A percentile compares a stretch with the other conserved stretches of the same genome.
phyloP scores from a whole-genome alignment of 1,140 invertebrate genomes.

The Marisa cornuarietis region DNA sequence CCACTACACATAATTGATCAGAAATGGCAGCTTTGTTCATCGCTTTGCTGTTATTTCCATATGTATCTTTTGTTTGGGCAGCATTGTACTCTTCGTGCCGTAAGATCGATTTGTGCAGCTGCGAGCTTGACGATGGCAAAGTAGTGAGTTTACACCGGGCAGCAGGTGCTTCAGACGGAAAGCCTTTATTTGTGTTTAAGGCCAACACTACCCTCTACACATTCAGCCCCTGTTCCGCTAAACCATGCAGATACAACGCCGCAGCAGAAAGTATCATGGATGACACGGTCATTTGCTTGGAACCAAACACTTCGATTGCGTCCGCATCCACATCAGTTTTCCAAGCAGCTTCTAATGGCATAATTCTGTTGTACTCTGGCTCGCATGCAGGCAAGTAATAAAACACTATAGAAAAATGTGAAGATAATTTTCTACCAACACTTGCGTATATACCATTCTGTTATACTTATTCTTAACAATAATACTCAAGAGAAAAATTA shows the following conservation, averaged over 20 bases:
- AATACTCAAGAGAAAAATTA: too few species aligned
- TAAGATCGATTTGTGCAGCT: constrained; percentile 11
- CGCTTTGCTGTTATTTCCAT: too few species aligned
- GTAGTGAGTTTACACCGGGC: constrained; percentile 2
- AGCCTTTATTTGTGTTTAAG: constrained; percentile 1
- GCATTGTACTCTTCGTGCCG: not conserved
- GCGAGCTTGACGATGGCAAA: not conserved
- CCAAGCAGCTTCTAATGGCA: not conserved
- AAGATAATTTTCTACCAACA: too few species aligned
- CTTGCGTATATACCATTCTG: too few species aligned
- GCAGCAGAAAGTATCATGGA: not conserved
- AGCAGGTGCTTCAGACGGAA: not conserved
- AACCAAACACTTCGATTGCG: not conserved
- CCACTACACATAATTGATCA: too few species aligned
- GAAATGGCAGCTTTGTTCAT: too few species aligned
- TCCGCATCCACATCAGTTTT: constrained; percentile 2
- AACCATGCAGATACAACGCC: not conserved
- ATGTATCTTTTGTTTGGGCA: too few species aligned
- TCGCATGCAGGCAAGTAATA: too few species aligned
- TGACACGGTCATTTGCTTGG: not conserved
- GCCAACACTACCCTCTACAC: not conserved
- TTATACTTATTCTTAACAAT: too few species aligned
- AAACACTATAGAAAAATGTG: too few species aligned
- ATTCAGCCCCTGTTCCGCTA: constrained; percentile 10
- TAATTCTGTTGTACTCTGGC: not conserved